These are phyloP conservation scores for Candidula unifasciata DNA, from an alignment of 2,888 invertebrate species.

Conservation along the genomic window DNA sequence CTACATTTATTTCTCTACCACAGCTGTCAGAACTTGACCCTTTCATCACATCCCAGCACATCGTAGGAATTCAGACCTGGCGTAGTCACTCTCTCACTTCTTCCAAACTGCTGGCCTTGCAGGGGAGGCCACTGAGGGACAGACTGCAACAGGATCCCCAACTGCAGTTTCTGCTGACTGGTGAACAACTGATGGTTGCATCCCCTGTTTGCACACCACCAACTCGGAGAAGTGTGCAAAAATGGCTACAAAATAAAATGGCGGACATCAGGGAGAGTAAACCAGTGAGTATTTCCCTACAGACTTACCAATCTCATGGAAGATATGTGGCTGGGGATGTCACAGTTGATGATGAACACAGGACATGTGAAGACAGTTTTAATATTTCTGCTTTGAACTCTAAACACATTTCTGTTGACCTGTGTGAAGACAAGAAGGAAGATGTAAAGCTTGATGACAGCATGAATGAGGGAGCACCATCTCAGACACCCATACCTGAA, in stretches of 20 bases:
- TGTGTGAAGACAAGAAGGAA: background rate
- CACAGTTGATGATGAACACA: background rate
- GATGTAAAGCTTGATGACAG: background rate
- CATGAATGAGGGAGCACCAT: background rate
- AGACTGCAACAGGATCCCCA: slow-evolving; percentile 63
- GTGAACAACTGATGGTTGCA: slow-evolving; percentile 57
- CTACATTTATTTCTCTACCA: background rate
- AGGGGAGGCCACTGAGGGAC: slow-evolving; percentile 52
- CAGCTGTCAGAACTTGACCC: slow-evolving; percentile 33
- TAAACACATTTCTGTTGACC: background rate
- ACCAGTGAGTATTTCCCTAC: background rate
- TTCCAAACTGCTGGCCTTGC: slow-evolving; percentile 45
- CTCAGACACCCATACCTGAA: background rate
- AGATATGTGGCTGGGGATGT: background rate
- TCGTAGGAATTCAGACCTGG: slow-evolving; percentile 60
- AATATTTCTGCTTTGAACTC: no score
- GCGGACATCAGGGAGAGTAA: background rate
- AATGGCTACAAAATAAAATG: slow-evolving; percentile 51
- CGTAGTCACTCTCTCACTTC: slow-evolving; percentile 58
- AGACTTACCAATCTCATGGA: background rate
- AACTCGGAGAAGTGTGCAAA: slow-evolving; percentile 10
- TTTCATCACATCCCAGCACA: slow-evolving; percentile 34
- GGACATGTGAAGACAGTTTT: background rate
- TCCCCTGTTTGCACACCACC: slow-evolving; percentile 50
- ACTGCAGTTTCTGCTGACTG: slow-evolving; percentile 62